Evolutionary conservation across 1,140 invertebrate species (phyloP).

Genomic region (Frieseomelitta varia): DNA sequence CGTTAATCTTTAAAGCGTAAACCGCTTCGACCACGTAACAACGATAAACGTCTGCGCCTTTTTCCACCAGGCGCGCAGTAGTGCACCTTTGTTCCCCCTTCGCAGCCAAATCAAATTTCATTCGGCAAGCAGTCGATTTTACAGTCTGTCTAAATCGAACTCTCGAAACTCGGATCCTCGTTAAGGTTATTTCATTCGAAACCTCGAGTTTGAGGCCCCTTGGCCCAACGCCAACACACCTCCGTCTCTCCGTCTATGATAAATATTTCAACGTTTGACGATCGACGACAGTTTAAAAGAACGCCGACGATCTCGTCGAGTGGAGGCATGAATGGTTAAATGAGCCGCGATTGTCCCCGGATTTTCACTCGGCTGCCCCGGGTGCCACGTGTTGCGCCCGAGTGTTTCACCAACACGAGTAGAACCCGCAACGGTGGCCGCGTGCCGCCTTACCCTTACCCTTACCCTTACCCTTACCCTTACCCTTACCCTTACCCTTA

Average conservation of each 20-base stretch:
- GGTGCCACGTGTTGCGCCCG: conserved; percentile 38
- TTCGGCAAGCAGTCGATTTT: too few species aligned
- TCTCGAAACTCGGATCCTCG: too few species aligned
- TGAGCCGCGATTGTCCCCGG: conserved; percentile 21
- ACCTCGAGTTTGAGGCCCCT: too few species aligned
- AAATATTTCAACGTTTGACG: not conserved
- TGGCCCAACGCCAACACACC: too few species aligned
- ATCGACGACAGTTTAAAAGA: not conserved
- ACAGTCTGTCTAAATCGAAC: too few species aligned
- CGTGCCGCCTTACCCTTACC: too few species aligned
- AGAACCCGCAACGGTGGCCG: too few species aligned
- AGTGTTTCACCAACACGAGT: conserved; percentile 31
- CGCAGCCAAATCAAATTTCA: too few species aligned
- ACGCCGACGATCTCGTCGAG: not conserved
- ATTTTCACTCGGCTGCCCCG: not conserved
- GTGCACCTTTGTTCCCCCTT: not conserved
- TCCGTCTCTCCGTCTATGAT: too few species aligned
- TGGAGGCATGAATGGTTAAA: conserved; percentile 9
- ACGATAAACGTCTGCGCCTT: conserved; percentile 20
- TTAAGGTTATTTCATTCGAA: too few species aligned
- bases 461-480: too few species aligned
- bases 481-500: too few species aligned
- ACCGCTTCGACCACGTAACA: not conserved
- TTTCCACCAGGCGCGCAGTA: not conserved
- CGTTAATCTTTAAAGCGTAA: conserved; percentile 44